These are phyloP conservation scores for Mactra quadrangularis DNA, from an alignment of 1,140 invertebrate genomes.

Conservation along the genomic window DNA sequence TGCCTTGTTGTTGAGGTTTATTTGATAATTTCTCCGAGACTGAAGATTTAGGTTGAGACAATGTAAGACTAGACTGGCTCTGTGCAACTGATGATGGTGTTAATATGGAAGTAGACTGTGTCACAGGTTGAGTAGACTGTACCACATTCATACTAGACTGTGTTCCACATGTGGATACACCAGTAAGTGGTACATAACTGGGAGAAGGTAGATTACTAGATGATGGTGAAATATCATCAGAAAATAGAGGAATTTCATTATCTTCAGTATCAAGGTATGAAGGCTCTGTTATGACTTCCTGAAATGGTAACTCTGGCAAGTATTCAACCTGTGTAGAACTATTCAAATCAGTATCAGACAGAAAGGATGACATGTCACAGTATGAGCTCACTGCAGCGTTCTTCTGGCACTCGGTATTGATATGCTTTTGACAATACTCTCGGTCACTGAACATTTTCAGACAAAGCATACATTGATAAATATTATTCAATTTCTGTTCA, in stretches of 20 bases:
- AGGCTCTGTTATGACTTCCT: constrained; percentile 7
- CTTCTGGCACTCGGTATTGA: constrained; percentile 15
- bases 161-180: background rate
- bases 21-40: background rate
- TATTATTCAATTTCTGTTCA: constrained; percentile 29
- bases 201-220: background rate
- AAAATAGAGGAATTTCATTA: constrained; percentile 16
- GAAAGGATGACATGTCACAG: constrained; percentile 21
- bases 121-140: background rate
- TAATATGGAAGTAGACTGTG: background rate
- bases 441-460: constrained; percentile 34
- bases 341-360: constrained; percentile 7
- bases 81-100: background rate
- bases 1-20: constrained; percentile 1
- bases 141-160: background rate
- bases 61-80: background rate
- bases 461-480: constrained; percentile 51
- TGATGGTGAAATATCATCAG: background rate
- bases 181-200: background rate
- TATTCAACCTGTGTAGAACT: background rate
- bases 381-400: constrained; percentile 6
- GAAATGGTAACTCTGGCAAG: constrained; percentile 12
- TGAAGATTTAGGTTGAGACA: background rate
- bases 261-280: constrained; percentile 3
- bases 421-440: constrained; percentile 37